Conservation (phyloP, 2,797 vertebrate genomes). For the Poliocrania exsul region DNA sequence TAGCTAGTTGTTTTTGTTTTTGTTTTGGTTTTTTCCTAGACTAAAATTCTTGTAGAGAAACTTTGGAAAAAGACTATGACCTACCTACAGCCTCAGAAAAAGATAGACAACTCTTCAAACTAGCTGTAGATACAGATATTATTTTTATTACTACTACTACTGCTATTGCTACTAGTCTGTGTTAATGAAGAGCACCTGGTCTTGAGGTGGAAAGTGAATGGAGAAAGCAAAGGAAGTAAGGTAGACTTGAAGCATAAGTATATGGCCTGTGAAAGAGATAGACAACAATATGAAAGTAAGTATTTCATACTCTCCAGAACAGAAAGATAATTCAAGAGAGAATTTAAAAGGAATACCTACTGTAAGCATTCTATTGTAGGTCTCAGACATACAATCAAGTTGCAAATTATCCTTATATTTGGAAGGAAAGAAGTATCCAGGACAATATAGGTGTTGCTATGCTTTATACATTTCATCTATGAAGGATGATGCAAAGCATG, state of each 20-base stretch:
- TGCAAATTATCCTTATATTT: not conserved
- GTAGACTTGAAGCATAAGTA: not conserved
- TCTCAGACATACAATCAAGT: not conserved
- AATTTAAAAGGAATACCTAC: not conserved
- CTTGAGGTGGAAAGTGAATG: not conserved
- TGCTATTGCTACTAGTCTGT: not conserved
- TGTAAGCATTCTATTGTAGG: not conserved
- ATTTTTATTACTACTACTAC: not conserved
- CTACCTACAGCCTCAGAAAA: not conserved
- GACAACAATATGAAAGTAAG: not conserved
- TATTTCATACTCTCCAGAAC: not conserved
- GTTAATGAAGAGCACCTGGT: not conserved
- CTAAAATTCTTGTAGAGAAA: not conserved
- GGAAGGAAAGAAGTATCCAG: not conserved
- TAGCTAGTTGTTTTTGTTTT: not conserved
- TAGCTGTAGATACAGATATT: not conserved
- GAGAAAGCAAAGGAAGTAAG: not conserved
- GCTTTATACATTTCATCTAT: not conserved
- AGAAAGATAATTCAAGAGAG: not conserved
- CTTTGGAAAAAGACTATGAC: not conserved
- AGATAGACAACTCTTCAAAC: not conserved
- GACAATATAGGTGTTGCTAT: not conserved
- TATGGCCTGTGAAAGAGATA: not conserved
- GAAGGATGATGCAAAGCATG: not conserved
- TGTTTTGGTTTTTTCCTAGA: not conserved